phyloP scores from a whole-genome alignment of 1,140 invertebrate genomes.

The Eupeodes corollae region DNA sequence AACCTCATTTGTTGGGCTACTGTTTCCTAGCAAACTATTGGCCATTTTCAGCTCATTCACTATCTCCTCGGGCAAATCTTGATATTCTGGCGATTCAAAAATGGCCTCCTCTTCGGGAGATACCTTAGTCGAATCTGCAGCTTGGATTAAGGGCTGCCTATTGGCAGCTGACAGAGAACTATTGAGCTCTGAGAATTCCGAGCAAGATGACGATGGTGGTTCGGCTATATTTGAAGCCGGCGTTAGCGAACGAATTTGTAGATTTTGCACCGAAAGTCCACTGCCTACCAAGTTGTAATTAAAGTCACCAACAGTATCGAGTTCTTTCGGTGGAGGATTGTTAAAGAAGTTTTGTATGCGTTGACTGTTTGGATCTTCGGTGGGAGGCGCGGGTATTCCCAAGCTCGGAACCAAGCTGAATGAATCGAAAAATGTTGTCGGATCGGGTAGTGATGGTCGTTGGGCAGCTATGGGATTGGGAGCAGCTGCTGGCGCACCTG shows the following conservation, averaged over 20 bases:
- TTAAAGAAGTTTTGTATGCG: constrained; percentile 36
- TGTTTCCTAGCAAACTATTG: constrained; percentile 5
- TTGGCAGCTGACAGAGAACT: constrained; percentile 6
- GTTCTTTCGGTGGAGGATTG: constrained; percentile 31
- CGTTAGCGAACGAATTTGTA: constrained; percentile 21
- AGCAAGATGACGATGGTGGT: constrained; percentile 33
- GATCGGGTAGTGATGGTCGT: not conserved
- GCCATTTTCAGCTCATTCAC: constrained; percentile 28
- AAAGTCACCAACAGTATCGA: constrained; percentile 22
- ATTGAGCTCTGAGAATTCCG: constrained; percentile 23
- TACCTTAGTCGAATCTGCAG: not conserved
- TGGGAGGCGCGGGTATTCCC: too few relatives aligned
- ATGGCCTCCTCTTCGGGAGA: not conserved
- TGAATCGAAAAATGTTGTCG: not conserved
- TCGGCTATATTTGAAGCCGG: constrained; percentile 30
- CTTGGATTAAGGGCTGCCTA: not conserved
- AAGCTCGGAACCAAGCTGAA: not conserved
- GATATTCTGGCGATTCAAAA: constrained; percentile 9
- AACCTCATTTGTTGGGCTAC: constrained; percentile 4
- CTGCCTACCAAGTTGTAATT: constrained; percentile 35
- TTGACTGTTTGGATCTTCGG: constrained; percentile 20
- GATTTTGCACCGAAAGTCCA: constrained; percentile 17
- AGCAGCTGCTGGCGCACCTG: too few relatives aligned
- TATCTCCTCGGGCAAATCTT: constrained; percentile 28
- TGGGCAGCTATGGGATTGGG: too few relatives aligned